These are phyloP conservation scores for Drosophila putrida DNA, from an alignment of 2,888 invertebrate genomes.

Conservation along the genomic window DNA sequence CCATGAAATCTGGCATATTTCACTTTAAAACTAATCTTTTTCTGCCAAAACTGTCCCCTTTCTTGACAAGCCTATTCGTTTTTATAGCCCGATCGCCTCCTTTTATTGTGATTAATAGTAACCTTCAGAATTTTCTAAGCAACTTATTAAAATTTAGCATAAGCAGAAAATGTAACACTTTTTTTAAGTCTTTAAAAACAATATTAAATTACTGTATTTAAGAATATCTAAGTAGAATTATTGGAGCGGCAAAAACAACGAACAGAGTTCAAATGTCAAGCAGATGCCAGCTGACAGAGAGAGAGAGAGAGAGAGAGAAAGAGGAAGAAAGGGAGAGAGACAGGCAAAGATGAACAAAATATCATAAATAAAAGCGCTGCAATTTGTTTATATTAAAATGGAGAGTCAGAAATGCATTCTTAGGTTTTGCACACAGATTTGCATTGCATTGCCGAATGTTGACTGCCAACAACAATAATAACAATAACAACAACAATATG, in stretches of 20 bases:
- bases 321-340: background rate
- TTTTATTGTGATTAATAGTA: too few relatives aligned
- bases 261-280: slow-evolving; percentile 19
- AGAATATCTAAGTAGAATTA: slow-evolving; percentile 39
- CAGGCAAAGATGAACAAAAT: slow-evolving; percentile 47
- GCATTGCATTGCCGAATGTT: slow-evolving; percentile 58
- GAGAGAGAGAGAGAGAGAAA: background rate
- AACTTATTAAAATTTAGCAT: too few relatives aligned
- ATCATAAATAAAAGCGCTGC: slow-evolving; percentile 77
- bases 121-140: too few relatives aligned
- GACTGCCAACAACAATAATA: slow-evolving; percentile 29
- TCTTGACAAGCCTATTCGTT: too few relatives aligned
- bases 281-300: slow-evolving; percentile 9
- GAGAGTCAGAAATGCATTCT: slow-evolving; percentile 63
- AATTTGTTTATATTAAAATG: slow-evolving; percentile 83
- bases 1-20: too few relatives aligned
- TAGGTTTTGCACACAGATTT: slow-evolving; percentile 61
- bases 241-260: slow-evolving; percentile 26
- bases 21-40: too few relatives aligned
- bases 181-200: too few relatives aligned
- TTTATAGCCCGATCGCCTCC: too few relatives aligned
- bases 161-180: too few relatives aligned
- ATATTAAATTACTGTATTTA: too few relatives aligned
- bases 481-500: slow-evolving; percentile 15
- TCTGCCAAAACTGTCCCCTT: too few relatives aligned